These are phyloP conservation scores for Euglossa dilemma DNA, from an alignment of 1,140 invertebrate species.

Conservation along the genomic window DNA sequence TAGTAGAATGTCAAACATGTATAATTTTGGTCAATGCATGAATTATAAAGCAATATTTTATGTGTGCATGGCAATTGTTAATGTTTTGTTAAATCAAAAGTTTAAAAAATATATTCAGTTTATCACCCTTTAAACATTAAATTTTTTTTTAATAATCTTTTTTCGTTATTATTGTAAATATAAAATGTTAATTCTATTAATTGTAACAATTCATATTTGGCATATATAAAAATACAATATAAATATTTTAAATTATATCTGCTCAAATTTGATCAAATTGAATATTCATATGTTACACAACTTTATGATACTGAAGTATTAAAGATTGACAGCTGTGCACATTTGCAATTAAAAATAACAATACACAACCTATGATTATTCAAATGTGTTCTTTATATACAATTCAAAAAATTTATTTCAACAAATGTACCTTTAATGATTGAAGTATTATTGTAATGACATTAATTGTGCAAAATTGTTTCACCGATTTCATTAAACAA, in stretches of 20 bases:
- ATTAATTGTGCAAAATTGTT: constrained; percentile 35
- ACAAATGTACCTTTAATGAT: constrained; percentile 1
- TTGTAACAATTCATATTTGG: constrained; percentile 8
- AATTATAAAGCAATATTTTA: constrained; percentile 8
- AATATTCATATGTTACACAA: constrained; percentile 28
- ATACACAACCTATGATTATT: constrained; percentile 64
- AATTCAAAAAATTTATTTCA: constrained; percentile 52
- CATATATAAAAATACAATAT: neutral
- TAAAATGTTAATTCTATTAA: neutral
- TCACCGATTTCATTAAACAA: constrained; percentile 25
- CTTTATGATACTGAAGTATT: constrained; percentile 21
- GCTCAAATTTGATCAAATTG: constrained; percentile 45
- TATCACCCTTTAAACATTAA: neutral
- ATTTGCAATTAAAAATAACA: constrained; percentile 46
- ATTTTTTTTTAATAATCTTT: neutral
- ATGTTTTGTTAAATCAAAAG: constrained; percentile 20
- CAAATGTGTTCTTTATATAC: constrained; percentile 64
- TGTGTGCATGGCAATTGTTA: constrained; percentile 17
- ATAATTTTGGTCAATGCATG: constrained; percentile 20
- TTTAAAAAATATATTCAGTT: constrained; percentile 7
- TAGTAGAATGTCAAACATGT: neutral
- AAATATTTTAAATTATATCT: constrained; percentile 40
- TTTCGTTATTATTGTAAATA: neutral
- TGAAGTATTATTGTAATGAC: constrained; percentile 26
- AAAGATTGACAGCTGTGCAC: constrained; percentile 28